Evolutionary conservation across 2,888 invertebrate genomes (phyloP).

Genomic region (Saturnia pavonia): DNA sequence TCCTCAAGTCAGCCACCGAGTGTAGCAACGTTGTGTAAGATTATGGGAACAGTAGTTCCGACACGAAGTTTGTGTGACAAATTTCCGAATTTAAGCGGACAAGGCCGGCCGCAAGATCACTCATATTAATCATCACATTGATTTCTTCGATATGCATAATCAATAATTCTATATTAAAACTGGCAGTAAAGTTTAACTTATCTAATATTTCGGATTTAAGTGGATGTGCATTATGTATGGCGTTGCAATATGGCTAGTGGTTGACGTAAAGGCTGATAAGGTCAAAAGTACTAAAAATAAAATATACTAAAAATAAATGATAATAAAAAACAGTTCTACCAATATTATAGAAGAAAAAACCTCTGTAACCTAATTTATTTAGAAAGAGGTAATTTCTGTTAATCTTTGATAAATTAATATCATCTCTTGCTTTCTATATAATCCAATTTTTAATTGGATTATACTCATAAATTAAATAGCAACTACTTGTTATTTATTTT

Average conservation of each 20-base stretch:
- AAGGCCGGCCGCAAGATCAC: conserved; percentile 38
- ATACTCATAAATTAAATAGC: background rate
- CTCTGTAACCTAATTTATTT: background rate
- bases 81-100: conserved; percentile 43
- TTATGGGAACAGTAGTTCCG: conserved; percentile 44
- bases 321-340: too few species aligned
- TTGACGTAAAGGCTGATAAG: too few species aligned
- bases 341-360: background rate
- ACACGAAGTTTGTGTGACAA: conserved; percentile 53
- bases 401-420: background rate
- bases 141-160: conserved; percentile 17
- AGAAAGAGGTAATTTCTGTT: background rate
- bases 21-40: conserved; percentile 38
- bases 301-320: too few species aligned
- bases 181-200: background rate
- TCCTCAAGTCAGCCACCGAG: conserved; percentile 34
- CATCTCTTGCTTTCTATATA: background rate
- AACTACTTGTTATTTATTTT: background rate
- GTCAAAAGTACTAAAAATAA: too few species aligned
- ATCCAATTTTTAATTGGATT: background rate
- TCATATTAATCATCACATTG: conserved; percentile 41
- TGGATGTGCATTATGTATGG: too few species aligned
- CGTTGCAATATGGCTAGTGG: too few species aligned
- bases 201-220: background rate
- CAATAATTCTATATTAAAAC: background rate